Evolutionary conservation across 1,140 invertebrate species (phyloP).

Genomic region (Sitophilus oryzae): DNA sequence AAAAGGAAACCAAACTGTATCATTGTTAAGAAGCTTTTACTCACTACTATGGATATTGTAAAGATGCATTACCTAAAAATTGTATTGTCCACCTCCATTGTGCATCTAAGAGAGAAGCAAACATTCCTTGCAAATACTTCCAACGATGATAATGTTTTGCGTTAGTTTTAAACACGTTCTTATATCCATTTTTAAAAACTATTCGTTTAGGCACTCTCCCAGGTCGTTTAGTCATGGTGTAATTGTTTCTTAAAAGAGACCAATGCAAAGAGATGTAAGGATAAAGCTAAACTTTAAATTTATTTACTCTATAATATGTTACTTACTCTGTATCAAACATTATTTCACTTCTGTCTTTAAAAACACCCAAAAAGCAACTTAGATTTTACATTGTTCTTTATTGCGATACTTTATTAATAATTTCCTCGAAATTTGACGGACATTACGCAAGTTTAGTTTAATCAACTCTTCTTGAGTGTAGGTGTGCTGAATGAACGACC

Average conservation of each 20-base stretch:
- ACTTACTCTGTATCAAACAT: not conserved
- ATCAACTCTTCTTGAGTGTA: not conserved
- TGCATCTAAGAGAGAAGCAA: conserved; percentile 77
- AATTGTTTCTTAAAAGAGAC: too few species aligned
- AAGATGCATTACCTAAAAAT: conserved; percentile 14
- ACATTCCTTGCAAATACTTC: conserved; percentile 75
- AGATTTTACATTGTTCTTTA: not conserved
- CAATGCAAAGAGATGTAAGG: too few species aligned
- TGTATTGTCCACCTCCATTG: conserved; percentile 91
- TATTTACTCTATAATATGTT: too few species aligned
- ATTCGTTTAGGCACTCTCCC: conserved; percentile 58
- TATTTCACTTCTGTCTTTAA: not conserved
- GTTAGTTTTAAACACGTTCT: conserved; percentile 86
- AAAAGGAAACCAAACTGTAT: too few species aligned
- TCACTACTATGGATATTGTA: too few species aligned
- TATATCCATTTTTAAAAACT: conserved; percentile 90
- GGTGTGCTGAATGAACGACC: not conserved
- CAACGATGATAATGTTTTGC: conserved; percentile 77
- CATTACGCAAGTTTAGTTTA: not conserved
- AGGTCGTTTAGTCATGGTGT: not conserved
- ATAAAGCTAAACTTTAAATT: too few species aligned
- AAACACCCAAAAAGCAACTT: too few species aligned
- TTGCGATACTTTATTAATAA: not conserved
- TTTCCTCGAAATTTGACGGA: not conserved
- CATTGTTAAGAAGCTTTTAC: too few species aligned